These are phyloP conservation scores for Tychaedon coryphoeus DNA, from an alignment of 2,113 vertebrate species.

Conservation along the genomic window DNA sequence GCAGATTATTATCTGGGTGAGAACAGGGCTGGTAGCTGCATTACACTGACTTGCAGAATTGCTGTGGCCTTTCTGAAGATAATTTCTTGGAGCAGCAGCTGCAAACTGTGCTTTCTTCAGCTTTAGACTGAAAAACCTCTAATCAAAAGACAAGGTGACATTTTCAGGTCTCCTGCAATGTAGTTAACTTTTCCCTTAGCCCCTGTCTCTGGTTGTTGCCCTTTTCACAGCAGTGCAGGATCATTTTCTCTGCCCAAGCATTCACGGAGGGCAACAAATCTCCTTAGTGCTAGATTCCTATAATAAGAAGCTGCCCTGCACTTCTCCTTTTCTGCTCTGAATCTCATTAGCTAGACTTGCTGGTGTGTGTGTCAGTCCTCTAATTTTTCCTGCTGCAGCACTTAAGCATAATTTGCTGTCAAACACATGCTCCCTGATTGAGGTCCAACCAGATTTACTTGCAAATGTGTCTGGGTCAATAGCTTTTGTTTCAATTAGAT, in stretches of 20 bases:
- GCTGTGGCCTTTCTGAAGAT: neutral
- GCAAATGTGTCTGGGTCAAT: slow-evolving; percentile 62
- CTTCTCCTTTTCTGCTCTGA: neutral
- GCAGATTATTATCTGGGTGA: neutral
- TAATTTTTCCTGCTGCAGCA: slow-evolving; percentile 69
- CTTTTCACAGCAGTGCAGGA: neutral
- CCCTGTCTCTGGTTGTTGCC: neutral
- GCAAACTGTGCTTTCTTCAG: slow-evolving; percentile 3
- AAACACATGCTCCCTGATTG: slow-evolving; percentile 54
- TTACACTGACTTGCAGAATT: neutral
- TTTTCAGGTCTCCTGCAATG: slow-evolving; percentile 1
- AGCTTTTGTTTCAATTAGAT: slow-evolving; percentile 73
- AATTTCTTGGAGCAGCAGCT: slow-evolving; percentile 7
- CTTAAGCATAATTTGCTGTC: slow-evolving; percentile 64
- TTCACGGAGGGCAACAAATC: slow-evolving; percentile 1
- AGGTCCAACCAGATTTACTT: slow-evolving; percentile 67
- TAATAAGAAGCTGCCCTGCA: neutral
- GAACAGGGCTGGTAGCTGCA: neutral
- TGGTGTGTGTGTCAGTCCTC: slow-evolving; percentile 45
- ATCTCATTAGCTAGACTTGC: slow-evolving; percentile 49
- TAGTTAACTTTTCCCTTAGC: slow-evolving; percentile 2
- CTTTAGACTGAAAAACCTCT: neutral
- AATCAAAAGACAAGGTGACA: slow-evolving; percentile 22
- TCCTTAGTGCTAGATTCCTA: neutral
- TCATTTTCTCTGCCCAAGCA: neutral